phyloP scores from a whole-genome alignment of 2,888 invertebrate species.

The Tridacna crocea region DNA sequence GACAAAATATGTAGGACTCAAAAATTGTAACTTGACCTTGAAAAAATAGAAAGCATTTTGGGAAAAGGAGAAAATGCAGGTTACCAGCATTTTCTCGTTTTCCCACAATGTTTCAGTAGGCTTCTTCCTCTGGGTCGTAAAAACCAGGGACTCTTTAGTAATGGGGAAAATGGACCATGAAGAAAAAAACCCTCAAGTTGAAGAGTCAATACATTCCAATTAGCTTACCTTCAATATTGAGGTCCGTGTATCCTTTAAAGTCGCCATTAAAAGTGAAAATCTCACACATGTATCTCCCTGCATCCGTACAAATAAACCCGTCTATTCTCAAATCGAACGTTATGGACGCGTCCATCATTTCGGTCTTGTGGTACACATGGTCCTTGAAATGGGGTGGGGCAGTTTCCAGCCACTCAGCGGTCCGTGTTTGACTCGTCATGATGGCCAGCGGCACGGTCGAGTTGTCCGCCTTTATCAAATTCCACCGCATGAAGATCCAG shows the following conservation, averaged over 20 bases:
- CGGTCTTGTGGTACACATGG: constrained; percentile 23
- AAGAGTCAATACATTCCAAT: too few relatives aligned
- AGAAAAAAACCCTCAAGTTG: too few relatives aligned
- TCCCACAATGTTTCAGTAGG: too few relatives aligned
- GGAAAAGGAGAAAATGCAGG: too few relatives aligned
- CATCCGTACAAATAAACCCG: constrained; percentile 43
- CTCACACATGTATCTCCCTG: constrained; percentile 39
- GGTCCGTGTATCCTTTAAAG: constrained; percentile 15
- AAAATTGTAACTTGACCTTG: too few relatives aligned
- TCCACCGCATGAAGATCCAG: constrained; percentile 46
- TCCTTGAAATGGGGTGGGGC: constrained; percentile 34
- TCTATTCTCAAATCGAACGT: constrained; percentile 34
- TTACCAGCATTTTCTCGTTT: too few relatives aligned
- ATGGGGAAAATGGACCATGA: too few relatives aligned
- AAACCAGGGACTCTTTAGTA: too few relatives aligned
- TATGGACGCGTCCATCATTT: background rate
- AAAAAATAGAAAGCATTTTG: too few relatives aligned
- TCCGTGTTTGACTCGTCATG: background rate
- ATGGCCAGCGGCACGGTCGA: constrained; percentile 7
- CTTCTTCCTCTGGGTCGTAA: too few relatives aligned
- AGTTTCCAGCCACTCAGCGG: constrained; percentile 18
- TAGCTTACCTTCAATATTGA: constrained; percentile 40
- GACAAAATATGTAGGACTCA: too few relatives aligned
- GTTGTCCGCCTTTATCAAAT: background rate
- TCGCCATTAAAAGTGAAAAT: constrained; percentile 25